A percentile compares a stretch with the other conserved stretches of the same genome.
Conservation (phyloP, 2,113 vertebrate genomes). For the Excalfactoria chinensis region DNA sequence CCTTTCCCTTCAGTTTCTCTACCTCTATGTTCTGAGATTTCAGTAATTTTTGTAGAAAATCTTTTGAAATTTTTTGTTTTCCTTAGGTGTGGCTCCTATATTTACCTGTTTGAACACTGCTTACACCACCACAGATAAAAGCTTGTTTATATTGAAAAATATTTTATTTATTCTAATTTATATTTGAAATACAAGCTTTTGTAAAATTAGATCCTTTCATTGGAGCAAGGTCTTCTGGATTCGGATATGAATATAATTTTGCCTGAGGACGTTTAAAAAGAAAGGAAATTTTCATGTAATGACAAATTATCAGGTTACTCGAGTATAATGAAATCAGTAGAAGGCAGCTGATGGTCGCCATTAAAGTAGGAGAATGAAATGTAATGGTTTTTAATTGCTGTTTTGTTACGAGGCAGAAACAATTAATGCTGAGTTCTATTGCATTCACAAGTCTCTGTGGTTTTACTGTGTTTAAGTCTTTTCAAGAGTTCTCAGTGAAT, state of each 20-base stretch:
- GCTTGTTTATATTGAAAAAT: neutral
- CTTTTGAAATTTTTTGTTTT: neutral
- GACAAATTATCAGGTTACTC: neutral
- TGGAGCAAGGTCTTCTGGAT: neutral
- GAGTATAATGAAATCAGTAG: neutral
- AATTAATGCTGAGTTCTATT: neutral
- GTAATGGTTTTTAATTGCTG: neutral
- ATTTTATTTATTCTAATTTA: neutral
- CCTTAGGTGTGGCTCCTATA: rapidly evolving
- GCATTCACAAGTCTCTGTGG: neutral
- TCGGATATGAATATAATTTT: neutral
- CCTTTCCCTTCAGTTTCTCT: neutral
- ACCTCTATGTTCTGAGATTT: neutral
- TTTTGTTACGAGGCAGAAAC: neutral
- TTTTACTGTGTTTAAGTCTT: neutral
- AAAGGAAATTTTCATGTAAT: neutral
- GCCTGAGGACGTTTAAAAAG: neutral
- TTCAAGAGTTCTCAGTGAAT: neutral
- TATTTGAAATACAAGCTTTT: neutral
- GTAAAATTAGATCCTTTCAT: neutral
- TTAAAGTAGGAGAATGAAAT: neutral
- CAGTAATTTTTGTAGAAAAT: neutral
- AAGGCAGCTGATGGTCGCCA: neutral
- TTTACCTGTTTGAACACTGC: neutral
- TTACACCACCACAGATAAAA: neutral